Base-by-base conservation (phyloP, 2,888 invertebrate species). In the Yponomeuta sedellus region DNA sequence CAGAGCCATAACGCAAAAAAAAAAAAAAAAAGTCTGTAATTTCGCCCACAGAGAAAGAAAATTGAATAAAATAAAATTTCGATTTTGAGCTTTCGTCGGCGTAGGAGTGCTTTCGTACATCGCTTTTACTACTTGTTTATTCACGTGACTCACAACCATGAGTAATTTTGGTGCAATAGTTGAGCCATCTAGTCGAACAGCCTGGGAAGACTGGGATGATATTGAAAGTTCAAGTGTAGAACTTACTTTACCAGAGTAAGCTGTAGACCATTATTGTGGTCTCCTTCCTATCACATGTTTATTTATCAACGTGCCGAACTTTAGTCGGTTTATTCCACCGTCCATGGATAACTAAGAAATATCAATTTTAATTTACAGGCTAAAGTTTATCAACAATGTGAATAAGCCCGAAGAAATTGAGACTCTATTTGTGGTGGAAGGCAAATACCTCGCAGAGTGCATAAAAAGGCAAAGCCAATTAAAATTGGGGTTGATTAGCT, bases 191-290 rank as follows among this genome's bases (percentile, higher is more conserved):
- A 85, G 82, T 67, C 77, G 91, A 66, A 78, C 82, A 68, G 78
- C 81, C 39, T 90, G 87, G 85, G 91, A 90, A 79, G 91, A 91
- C 70, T 90, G 91, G 91, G 90, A 90, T 74, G 89, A 87, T 67
- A 70, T 70, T 66, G 68, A 61, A 20, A 66, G 40, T 22, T 22
- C 57, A 25, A 58, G n/a, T 28, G 16, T 10, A 1, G 19, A 65
- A 1, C 16, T 56, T 22, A 58, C 25, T 1, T 12, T 28, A 61
- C 61, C 34, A 4, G 16, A 52, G 20, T 44, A 22, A 22, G 22
- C 5, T 61, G 5, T 4, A 25, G 11, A 28, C 44, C 57, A 52
- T 66, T 57, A 12, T 59, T 63, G 39, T 57, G 40, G 40, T 22
- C 22, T 1, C 25, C 19, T 11, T 22, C 10, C 61, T 64, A 11